Evolutionary conservation across 2,113 vertebrate species (phyloP), one percentile per base, ranked within the genome.

Genomic region (Herpetotheres cachinnans): DNA sequence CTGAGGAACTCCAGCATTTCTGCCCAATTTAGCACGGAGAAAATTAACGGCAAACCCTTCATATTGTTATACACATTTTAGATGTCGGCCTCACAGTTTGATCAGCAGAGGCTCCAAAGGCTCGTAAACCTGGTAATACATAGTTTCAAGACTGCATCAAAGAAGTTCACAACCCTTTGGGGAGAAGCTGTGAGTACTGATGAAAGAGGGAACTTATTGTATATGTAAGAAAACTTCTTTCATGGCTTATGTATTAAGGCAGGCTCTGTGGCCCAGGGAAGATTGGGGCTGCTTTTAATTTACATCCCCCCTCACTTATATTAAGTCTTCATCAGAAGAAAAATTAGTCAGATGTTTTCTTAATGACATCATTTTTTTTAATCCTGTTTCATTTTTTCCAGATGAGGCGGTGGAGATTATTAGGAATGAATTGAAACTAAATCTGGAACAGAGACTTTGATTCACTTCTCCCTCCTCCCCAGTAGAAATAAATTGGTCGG

Each of bases 191-290:
- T 95, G 95, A 96, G 94, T 97, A 97, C 92, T 98, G 97, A 97
- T 98, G 97, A 97, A 98, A 97, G 97, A 97, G 97, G 84, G 84
- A 97, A 97, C 96, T 97, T 97, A 98, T 97, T 98, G 97, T 96
- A 82, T 97, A 97, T 97, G 97, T 97, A 97, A 97, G 95, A 97
- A 96, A 97, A 97, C 95, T 97, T 97, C 95, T 98, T 97, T 97
- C 95, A 94, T 96, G 97, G 95, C 95, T 94, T 97, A 95, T 97
- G 91, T 95, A 97, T 97, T 96, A 96, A 96, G 95, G 88, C 96
- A 94, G 86, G 59, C 90, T 93, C 83, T 83, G 73, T 86, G 90
- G 96, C 91, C 95, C 89, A 93, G 72, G 66, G 78, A 95, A 96
- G 82, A 92, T 91, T 91, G 89, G 95, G 94, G 46, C 97, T 97